Conservation (phyloP, 2,797 vertebrate genomes). For the Sebastes cheni region DNA sequence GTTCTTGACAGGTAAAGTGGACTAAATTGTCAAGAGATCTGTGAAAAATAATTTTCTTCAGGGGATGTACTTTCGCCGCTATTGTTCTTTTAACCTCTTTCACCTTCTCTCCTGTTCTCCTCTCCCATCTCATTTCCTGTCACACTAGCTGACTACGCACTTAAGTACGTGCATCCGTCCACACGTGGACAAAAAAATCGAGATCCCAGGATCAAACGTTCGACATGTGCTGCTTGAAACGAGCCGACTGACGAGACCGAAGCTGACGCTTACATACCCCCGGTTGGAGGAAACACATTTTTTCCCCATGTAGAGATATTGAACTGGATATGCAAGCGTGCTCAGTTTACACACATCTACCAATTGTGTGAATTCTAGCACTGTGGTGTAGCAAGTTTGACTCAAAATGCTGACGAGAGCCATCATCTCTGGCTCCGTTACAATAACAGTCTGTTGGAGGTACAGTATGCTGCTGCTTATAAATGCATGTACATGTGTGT, state of each 20-base stretch:
- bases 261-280: slow-evolving; percentile 25
- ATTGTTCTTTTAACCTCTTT: slow-evolving; percentile 19
- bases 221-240: slow-evolving; percentile 7
- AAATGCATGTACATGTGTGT: slow-evolving; percentile 10
- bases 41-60: slow-evolving; percentile 7
- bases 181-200: background rate
- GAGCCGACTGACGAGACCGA: slow-evolving; percentile 10
- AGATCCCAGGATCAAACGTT: slow-evolving; percentile 31
- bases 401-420: slow-evolving; percentile 60
- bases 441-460: slow-evolving; percentile 51
- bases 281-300: slow-evolving; percentile 24
- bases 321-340: slow-evolving; percentile 29
- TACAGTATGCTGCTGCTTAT: slow-evolving; percentile 19
- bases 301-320: slow-evolving; percentile 32
- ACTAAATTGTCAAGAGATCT: slow-evolving; percentile 23
- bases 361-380: slow-evolving; percentile 75
- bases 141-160: slow-evolving; percentile 10
- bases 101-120: background rate
- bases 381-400: slow-evolving; percentile 59
- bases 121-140: background rate
- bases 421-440: slow-evolving; percentile 31
- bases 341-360: slow-evolving; percentile 53
- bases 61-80: background rate
- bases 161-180: background rate
- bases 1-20: slow-evolving; percentile 1